These are phyloP conservation scores for Oenanthe melanoleuca DNA, from an alignment of 2,113 vertebrate genomes.

Conservation along the genomic window DNA sequence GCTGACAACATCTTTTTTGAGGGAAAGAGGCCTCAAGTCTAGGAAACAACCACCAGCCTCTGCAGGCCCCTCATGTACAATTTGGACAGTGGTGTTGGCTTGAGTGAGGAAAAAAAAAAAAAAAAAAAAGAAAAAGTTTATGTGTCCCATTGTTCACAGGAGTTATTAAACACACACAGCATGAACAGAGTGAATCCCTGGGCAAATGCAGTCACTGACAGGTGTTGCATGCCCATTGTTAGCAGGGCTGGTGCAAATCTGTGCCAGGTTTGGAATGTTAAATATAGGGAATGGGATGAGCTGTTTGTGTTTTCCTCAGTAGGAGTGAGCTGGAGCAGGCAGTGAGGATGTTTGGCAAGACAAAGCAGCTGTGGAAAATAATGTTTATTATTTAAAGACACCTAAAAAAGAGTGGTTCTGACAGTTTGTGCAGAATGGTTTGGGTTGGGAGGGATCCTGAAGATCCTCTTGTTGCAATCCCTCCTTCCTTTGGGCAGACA, in stretches of 20 bases:
- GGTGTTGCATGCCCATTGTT: slow-evolving; percentile 55
- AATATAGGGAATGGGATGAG: slow-evolving; percentile 4
- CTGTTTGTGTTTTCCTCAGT: background rate
- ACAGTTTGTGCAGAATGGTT: background rate
- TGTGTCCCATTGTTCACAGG: slow-evolving; percentile 23
- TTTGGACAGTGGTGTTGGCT: slow-evolving; percentile 28
- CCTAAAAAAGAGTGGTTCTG: background rate
- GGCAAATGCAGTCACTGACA: slow-evolving; percentile 42
- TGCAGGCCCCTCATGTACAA: slow-evolving; percentile 24
- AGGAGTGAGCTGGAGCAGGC: background rate
- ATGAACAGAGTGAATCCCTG: slow-evolving; percentile 18
- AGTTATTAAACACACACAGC: background rate
- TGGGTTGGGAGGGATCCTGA: background rate
- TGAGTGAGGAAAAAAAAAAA: background rate
- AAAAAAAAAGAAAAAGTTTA: background rate
- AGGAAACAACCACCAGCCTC: slow-evolving; percentile 44
- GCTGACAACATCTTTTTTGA: slow-evolving; percentile 16
- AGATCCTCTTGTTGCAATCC: background rate
- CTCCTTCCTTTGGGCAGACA: background rate
- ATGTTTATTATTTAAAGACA: background rate
- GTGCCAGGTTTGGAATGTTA: slow-evolving; percentile 36
- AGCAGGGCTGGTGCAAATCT: background rate
- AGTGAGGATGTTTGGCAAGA: background rate
- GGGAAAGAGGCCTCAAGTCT: slow-evolving; percentile 13
- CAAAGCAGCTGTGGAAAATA: background rate